A percentile compares a stretch with the other conserved stretches of the same genome.
phyloP scores from a whole-genome alignment of 1,140 invertebrate species.

The Lerema accius region DNA sequence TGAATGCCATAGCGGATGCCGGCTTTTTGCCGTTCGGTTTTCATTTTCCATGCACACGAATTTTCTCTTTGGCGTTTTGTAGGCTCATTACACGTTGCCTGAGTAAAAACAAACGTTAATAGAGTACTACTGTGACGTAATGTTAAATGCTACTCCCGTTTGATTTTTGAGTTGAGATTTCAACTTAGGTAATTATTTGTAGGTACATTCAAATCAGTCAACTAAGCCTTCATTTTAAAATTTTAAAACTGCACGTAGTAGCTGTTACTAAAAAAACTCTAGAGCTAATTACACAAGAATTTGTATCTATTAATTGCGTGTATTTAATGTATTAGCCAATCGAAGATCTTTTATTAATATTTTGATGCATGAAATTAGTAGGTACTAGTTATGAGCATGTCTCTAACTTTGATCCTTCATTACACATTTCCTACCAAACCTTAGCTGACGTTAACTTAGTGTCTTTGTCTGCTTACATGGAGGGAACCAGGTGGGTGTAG shows the following conservation, averaged over 20 bases:
- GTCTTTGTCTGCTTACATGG: slow-evolving; percentile 77
- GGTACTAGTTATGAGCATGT: no score
- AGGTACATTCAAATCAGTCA: slow-evolving; percentile 5
- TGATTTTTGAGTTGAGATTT: neutral
- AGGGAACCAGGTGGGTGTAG: slow-evolving; percentile 42
- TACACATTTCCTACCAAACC: no score
- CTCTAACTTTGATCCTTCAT: no score
- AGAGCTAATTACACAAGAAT: no score
- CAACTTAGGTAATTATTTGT: slow-evolving; percentile 1
- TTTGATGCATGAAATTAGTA: no score
- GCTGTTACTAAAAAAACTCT: no score
- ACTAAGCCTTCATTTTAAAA: no score
- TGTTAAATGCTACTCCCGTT: neutral
- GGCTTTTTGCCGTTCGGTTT: slow-evolving; percentile 53
- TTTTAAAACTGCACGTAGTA: no score
- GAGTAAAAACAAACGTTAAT: slow-evolving; percentile 22
- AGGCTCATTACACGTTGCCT: slow-evolving; percentile 14
- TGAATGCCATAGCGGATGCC: slow-evolving; percentile 58
- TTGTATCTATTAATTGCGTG: no score
- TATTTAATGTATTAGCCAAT: no score
- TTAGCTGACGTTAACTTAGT: slow-evolving; percentile 78
- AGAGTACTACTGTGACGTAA: slow-evolving; percentile 6
- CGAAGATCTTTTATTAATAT: no score
- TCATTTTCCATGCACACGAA: slow-evolving; percentile 29
- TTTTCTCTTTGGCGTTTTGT: slow-evolving; percentile 27